phyloP scores from a whole-genome alignment of 2,888 invertebrate species.

The Tenthredo livida region DNA sequence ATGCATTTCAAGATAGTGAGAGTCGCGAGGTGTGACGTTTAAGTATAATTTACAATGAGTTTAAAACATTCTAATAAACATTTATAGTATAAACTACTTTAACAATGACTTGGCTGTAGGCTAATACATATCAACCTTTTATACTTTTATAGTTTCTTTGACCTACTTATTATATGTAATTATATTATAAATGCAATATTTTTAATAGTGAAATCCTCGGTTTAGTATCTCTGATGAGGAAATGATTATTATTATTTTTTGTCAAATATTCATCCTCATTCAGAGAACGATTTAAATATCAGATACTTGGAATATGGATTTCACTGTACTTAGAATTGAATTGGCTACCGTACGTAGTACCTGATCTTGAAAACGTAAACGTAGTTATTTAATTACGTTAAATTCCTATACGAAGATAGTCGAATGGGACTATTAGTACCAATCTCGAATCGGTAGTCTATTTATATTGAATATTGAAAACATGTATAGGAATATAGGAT shows the following conservation, averaged over 20 bases:
- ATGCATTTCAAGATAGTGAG: conserved; percentile 1
- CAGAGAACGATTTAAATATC: background rate
- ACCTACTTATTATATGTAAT: conserved; percentile 13
- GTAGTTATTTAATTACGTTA: background rate
- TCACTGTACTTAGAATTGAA: conserved; percentile 21
- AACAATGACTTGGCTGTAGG: conserved; percentile 47
- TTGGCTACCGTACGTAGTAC: conserved; percentile 2
- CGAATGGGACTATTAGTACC: background rate
- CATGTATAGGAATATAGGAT: conserved; percentile 5
- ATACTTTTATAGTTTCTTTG: conserved; percentile 15
- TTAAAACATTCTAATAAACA: conserved; percentile 50
- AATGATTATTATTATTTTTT: background rate
- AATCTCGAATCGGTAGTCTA: conserved; percentile 1
- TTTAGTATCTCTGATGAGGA: background rate
- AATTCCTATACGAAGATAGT: background rate
- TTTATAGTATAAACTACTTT: conserved; percentile 49
- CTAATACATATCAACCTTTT: conserved; percentile 15
- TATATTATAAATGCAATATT: conserved; percentile 13
- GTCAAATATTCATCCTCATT: background rate
- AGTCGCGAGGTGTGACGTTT: conserved; percentile 32
- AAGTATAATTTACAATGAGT: conserved; percentile 42
- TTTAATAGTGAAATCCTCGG: conserved; percentile 16
- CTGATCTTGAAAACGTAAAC: conserved; percentile 2
- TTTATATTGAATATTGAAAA: conserved; percentile 27
- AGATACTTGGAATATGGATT: conserved; percentile 9